Evolutionary conservation across 92 coral and sea anemone genomes (phyloP).

Genomic region (Palythoa grandiflora): DNA sequence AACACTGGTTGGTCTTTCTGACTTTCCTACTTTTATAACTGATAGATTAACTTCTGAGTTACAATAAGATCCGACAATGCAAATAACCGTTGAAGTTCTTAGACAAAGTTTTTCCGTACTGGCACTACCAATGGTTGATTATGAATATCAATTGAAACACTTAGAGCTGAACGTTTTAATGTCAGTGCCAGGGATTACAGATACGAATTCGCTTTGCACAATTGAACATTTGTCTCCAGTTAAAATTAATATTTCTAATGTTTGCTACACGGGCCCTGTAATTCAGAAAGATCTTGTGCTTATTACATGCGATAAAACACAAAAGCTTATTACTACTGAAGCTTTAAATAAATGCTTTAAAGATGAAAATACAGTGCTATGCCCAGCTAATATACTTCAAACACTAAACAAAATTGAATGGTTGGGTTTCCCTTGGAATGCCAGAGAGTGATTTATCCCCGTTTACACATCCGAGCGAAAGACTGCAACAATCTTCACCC

Average conservation of each 20-base stretch:
- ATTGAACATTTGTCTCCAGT: not conserved
- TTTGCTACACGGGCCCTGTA: not conserved
- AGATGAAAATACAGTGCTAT: not conserved
- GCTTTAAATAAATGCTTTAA: not conserved
- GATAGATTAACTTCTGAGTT: too few relatives aligned
- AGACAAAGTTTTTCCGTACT: too few relatives aligned
- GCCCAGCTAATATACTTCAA: not conserved
- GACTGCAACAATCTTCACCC: slow-evolving; percentile 33
- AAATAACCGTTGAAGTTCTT: too few relatives aligned
- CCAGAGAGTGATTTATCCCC: slow-evolving; percentile 7
- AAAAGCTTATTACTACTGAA: not conserved
- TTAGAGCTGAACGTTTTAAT: too few relatives aligned
- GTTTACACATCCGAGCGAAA: slow-evolving; percentile 17
- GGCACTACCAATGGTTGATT: too few relatives aligned
- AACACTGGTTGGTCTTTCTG: too few relatives aligned
- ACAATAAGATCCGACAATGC: too few relatives aligned
- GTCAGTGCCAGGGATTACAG: too few relatives aligned
- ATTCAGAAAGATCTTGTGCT: not conserved
- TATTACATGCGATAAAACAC: not conserved
- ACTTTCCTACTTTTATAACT: too few relatives aligned
- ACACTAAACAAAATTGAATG: slow-evolving; percentile 21
- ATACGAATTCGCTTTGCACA: too few relatives aligned
- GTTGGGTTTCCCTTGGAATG: slow-evolving; percentile 60
- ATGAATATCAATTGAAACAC: too few relatives aligned
- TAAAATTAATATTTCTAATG: not conserved